A percentile compares a stretch with the other conserved stretches of the same genome.
Conservation (phyloP, 1,140 invertebrate species). For the Diachasmimorpha longicaudata region DNA sequence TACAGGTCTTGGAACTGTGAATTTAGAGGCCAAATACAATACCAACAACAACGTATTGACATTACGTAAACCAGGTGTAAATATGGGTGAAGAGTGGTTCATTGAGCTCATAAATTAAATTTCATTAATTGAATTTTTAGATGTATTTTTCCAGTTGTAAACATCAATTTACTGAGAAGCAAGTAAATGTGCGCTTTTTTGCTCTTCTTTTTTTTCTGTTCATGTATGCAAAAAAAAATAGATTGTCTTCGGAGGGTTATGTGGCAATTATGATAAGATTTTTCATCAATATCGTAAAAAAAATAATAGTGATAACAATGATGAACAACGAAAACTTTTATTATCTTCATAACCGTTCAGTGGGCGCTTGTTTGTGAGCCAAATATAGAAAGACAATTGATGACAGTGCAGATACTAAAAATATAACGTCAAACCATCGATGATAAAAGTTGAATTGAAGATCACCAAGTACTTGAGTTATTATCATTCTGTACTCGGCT, state of each 20-base stretch:
- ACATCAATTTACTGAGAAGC: neutral
- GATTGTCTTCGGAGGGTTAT: neutral
- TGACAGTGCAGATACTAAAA: slow-evolving; percentile 94
- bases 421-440: slow-evolving; percentile 99
- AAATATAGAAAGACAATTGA: slow-evolving; percentile 96
- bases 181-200: too few species aligned
- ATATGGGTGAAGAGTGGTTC: slow-evolving; percentile 80
- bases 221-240: neutral
- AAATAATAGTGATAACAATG: neutral
- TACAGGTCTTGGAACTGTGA: slow-evolving; percentile 63
- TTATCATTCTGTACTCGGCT: slow-evolving; percentile 94
- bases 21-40: slow-evolving; percentile 68
- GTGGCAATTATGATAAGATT: neutral
- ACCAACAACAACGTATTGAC: slow-evolving; percentile 69
- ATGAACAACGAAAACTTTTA: neutral
- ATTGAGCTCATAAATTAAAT: slow-evolving; percentile 70
- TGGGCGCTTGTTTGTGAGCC: slow-evolving; percentile 83
- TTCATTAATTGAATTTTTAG: neutral
- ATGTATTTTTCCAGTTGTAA: neutral
- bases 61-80: slow-evolving; percentile 84
- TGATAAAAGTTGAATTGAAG: slow-evolving; percentile 99
- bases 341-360: slow-evolving; percentile 53
- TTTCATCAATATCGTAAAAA: too few species aligned
- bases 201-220: neutral
- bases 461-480: slow-evolving; percentile 97